These are phyloP conservation scores for Epistrophe eligans DNA, from an alignment of 2,888 invertebrate genomes.

Conservation along the genomic window DNA sequence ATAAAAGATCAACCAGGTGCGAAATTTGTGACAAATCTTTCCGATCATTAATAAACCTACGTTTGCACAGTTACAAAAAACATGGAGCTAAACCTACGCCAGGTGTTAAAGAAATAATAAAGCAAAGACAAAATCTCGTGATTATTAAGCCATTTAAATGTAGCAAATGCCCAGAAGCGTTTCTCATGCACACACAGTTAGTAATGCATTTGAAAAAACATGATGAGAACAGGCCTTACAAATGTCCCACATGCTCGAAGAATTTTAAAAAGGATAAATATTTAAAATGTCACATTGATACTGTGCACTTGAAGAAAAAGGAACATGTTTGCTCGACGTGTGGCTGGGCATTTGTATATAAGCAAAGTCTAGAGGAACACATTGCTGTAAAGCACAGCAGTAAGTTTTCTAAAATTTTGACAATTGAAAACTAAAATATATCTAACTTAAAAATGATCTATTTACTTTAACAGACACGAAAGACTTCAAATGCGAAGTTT, in stretches of 20 bases:
- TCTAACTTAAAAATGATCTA: neutral
- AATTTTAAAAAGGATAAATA: constrained; percentile 25
- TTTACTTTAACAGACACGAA: neutral
- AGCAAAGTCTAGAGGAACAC: constrained; percentile 11
- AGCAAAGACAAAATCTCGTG: neutral
- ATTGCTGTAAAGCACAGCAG: constrained; percentile 20
- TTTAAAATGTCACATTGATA: neutral
- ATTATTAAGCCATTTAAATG: constrained; percentile 56
- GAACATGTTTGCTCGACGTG: neutral
- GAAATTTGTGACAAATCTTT: constrained; percentile 46
- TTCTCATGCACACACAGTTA: constrained; percentile 54
- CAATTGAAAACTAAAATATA: neutral
- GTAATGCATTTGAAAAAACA: constrained; percentile 52
- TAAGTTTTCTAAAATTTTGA: neutral
- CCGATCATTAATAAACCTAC: constrained; percentile 39
- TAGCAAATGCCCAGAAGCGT: constrained; percentile 37
- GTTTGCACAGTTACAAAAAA: constrained; percentile 50
- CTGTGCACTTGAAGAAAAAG: constrained; percentile 27
- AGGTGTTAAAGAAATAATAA: constrained; percentile 27
- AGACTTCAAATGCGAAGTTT: constrained; percentile 19
- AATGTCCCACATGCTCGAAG: constrained; percentile 8
- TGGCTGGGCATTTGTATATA: constrained; percentile 7
- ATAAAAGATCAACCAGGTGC: constrained; percentile 1
- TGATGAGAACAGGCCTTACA: constrained; percentile 41
- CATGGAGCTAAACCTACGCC: constrained; percentile 45